Percentiles rank a stretch among this genome's conserved stretches.
These are phyloP conservation scores for Xenotilapia flavipinnis DNA, from an alignment of 2,113 vertebrate species.

Conservation along the genomic window DNA sequence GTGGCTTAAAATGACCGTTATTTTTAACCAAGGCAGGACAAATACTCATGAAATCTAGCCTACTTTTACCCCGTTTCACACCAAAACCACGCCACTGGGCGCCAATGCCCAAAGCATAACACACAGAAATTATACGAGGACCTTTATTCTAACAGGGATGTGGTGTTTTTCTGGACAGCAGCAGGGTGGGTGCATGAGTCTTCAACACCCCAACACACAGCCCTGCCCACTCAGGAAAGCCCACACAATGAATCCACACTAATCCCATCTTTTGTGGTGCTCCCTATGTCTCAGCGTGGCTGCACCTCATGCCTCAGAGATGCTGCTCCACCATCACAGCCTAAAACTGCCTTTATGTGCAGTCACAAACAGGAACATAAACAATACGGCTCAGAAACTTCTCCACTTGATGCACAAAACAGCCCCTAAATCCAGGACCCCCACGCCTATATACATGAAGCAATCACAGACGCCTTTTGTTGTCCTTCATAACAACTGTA, in stretches of 20 bases:
- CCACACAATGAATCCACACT: conserved; percentile 1
- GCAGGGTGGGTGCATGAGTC: neutral
- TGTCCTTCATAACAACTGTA: neutral
- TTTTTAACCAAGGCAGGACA: neutral
- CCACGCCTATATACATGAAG: neutral
- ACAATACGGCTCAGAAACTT: neutral
- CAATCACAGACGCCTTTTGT: neutral
- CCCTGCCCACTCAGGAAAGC: conserved; percentile 5
- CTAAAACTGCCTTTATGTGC: neutral
- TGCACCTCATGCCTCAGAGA: neutral
- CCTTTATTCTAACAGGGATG: neutral
- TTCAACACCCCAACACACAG: neutral
- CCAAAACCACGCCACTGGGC: neutral
- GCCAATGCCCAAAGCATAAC: neutral
- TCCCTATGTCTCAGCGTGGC: neutral
- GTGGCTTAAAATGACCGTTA: neutral
- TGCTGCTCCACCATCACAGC: neutral
- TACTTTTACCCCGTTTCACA: neutral
- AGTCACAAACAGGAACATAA: neutral
- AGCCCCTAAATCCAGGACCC: neutral
- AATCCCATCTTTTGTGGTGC: conserved; percentile 11
- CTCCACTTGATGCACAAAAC: neutral
- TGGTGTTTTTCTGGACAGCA: neutral
- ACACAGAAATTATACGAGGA: neutral
- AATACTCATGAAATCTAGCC: neutral